Evolutionary conservation across 2,888 invertebrate genomes (phyloP), one percentile per base, ranked within the genome.

Genomic region (Acanthosepion pharaonis): DNA sequence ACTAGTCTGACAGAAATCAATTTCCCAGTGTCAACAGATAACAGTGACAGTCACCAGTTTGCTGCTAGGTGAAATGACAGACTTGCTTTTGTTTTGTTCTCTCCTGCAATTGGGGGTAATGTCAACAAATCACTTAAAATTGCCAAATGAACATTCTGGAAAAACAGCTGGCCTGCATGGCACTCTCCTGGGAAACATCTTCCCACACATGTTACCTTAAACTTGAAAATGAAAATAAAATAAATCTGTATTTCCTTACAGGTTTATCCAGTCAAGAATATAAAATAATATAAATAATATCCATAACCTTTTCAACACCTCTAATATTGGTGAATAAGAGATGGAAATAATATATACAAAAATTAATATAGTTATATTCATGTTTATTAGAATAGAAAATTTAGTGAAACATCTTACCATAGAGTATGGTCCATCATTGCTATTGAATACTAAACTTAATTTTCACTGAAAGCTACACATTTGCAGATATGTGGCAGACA

Each of bases 21-120:
- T 78, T 78, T 78, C 78, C 78, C 78, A 78, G 78, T 78, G 78
- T 78, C 78, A 78, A 78, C 78, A 78, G 78, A 78, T 78, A 78
- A 78, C 78, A 78, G 33, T 78, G 78, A 78, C 78, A 33, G 78
- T 78, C 78, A 78, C 78, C 33, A 78, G 33, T 78, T 11, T 78
- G 78, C 78, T 33, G 78, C 78, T 78, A n/a, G 78, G 20, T n/a
- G 33, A 78, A 78, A 78, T 78, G 78, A 78, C 33, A 78, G 78
- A 78, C 78, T 78, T n/a, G 78, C n/a, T 33, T 78, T n/a, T n/a
- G n/a, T 78, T n/a, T 33, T 33, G 15, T 78, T 18, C 15, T 78
- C 18, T n/a, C 78, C 33, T 78, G 78, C 78, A 78, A 78, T 33
- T 33, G n/a, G n/a, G 11, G 78, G 33, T 78, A 78, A 78, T 78